A percentile compares a stretch with the other conserved stretches of the same genome.
Evolutionary conservation across 2,113 vertebrate species (phyloP).

Genomic region (Vidua macroura): DNA sequence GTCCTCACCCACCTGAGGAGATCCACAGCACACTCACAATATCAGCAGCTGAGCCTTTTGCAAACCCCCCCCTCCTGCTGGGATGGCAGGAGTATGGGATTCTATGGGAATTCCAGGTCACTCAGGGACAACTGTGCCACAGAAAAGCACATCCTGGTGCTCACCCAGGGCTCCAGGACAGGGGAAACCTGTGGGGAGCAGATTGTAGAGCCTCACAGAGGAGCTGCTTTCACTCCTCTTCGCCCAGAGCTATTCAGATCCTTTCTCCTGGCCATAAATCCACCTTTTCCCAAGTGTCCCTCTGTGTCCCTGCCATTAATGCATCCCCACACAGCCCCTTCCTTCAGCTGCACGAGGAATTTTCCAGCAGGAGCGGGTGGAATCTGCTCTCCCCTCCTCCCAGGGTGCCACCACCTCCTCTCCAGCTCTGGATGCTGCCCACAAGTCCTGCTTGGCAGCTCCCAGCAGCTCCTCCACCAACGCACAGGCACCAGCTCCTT

Average conservation of each 20-base stretch:
- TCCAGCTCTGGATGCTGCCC: background rate
- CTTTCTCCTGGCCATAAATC: background rate
- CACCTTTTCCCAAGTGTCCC: background rate
- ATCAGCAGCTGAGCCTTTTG: background rate
- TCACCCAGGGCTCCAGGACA: background rate
- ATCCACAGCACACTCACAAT: accelerated
- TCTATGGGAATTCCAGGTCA: background rate
- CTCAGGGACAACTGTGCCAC: background rate
- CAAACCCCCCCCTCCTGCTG: background rate
- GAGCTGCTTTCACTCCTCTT: background rate
- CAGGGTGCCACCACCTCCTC: background rate
- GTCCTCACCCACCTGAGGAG: background rate
- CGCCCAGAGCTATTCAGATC: background rate
- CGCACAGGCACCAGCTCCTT: background rate
- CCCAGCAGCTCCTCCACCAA: background rate
- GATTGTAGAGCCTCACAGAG: background rate
- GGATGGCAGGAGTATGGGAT: background rate
- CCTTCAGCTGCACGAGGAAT: background rate
- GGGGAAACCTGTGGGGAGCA: background rate
- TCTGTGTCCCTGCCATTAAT: accelerated
- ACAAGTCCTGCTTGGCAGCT: background rate
- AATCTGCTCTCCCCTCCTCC: background rate
- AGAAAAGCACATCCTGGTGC: background rate
- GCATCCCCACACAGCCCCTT: background rate
- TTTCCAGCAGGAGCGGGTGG: background rate